Conservation (phyloP, 2,888 invertebrate species). For the Eristalis arbustorum region DNA sequence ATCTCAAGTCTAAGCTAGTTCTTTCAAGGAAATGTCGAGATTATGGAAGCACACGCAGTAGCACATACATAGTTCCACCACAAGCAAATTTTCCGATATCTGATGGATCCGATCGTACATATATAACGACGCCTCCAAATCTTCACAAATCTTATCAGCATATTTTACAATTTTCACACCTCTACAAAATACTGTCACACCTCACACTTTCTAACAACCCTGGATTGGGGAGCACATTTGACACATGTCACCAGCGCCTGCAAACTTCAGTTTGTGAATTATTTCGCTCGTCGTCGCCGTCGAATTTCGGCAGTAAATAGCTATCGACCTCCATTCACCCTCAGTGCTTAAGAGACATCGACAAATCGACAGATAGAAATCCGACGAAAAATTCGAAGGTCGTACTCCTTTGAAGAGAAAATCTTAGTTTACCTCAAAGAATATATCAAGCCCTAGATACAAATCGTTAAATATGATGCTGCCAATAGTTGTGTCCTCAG, state of each 20-base stretch:
- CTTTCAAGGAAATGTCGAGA: no score
- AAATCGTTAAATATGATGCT: conserved; percentile 72
- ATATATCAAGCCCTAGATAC: conserved; percentile 10
- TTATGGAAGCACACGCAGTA: no score
- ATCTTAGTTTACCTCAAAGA: conserved; percentile 25
- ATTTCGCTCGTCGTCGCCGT: conserved; percentile 28
- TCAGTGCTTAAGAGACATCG: conserved; percentile 50
- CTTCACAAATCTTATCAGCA: no score
- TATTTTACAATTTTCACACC: neutral
- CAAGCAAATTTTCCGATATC: no score
- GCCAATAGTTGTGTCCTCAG: conserved; percentile 77
- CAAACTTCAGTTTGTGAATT: conserved; percentile 51
- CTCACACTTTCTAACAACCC: neutral
- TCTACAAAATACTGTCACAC: neutral
- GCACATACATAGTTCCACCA: no score
- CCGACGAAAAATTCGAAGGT: conserved; percentile 34
- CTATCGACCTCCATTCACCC: conserved; percentile 69
- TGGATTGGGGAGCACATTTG: neutral
- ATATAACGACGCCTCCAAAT: neutral
- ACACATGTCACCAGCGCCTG: neutral
- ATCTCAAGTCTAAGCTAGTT: no score
- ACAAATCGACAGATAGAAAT: conserved; percentile 20
- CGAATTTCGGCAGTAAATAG: conserved; percentile 41
- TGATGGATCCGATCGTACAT: no score
- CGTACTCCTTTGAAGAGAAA: conserved; percentile 19